These are phyloP conservation scores for Periplaneta americana DNA, from an alignment of 1,140 invertebrate species.

Conservation along the genomic window DNA sequence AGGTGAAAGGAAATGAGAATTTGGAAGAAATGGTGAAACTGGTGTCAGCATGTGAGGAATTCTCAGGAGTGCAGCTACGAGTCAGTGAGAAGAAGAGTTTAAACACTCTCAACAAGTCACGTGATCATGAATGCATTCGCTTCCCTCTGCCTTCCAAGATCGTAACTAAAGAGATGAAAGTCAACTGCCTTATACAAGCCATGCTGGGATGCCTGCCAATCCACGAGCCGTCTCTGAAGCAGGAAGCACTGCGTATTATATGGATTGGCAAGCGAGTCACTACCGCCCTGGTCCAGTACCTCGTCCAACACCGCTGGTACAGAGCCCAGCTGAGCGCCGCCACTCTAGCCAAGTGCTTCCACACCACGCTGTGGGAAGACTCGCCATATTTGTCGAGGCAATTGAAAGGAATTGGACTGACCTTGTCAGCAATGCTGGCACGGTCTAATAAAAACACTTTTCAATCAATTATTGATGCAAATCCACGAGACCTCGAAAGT, in stretches of 20 bases:
- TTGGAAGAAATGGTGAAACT: slow-evolving; percentile 38
- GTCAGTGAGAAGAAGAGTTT: slow-evolving; percentile 52
- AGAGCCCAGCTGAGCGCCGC: slow-evolving; percentile 48
- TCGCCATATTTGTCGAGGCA: slow-evolving; percentile 64
- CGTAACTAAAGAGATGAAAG: slow-evolving; percentile 55
- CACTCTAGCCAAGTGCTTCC: slow-evolving; percentile 58
- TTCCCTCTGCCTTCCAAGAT: slow-evolving; percentile 58
- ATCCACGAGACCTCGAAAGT: slow-evolving; percentile 69
- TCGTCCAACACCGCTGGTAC: neutral
- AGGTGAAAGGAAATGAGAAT: slow-evolving; percentile 41
- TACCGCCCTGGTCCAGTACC: slow-evolving; percentile 47
- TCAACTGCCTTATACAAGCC: slow-evolving; percentile 68
- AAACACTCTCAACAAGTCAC: slow-evolving; percentile 55
- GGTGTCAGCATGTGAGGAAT: slow-evolving; percentile 51
- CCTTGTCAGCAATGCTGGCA: slow-evolving; percentile 55
- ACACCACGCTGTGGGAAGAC: slow-evolving; percentile 67
- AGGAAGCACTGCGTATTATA: slow-evolving; percentile 65
- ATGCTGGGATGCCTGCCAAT: slow-evolving; percentile 62
- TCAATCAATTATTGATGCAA: slow-evolving; percentile 52
- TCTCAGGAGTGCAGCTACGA: slow-evolving; percentile 52
- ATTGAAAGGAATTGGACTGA: slow-evolving; percentile 61
- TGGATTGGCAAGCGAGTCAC: slow-evolving; percentile 56
- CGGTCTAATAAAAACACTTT: slow-evolving; percentile 61
- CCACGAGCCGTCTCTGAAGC: slow-evolving; percentile 55
- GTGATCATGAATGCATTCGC: slow-evolving; percentile 43